Evolutionary conservation across 2,888 invertebrate genomes (phyloP), one percentile per base, ranked within the genome.

Genomic region (Lepidocyrtoides sp.): DNA sequence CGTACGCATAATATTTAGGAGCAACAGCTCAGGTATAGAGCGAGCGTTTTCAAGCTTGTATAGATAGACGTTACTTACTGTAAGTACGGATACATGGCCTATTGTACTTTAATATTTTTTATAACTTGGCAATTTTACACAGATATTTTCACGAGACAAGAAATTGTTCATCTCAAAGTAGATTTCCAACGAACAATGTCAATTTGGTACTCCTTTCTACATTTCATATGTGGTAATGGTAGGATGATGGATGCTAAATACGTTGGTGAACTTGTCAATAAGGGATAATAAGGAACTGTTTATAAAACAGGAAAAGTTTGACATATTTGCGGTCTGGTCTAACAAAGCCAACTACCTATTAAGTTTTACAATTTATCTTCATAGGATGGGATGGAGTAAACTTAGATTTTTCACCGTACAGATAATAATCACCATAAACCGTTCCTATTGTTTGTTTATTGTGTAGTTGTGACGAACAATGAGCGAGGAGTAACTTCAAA

Each of bases 241-340:
- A 54, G 8, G 8, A 48, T 23, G 44, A 72, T 23, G n/a, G 14
- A 75, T 51, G 48, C 12, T 23, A 57, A 41, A 36, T 14, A 81
- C n/a, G 60, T 23, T 51, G 66, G 7, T 87, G 29, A 87, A 79
- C 48, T 87, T 87, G 79, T 51, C 79, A 87, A 66, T 63, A 66
- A 54, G 44, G 41, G 72, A 66, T 69, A 87, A 87, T 87, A 88
- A 81, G 88, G 88, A 88, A 88, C 81, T 88, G 88, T 81, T 81
- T 88, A 81, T 20, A 57, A 54, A 89, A 72, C 81, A 89, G 81
- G 89, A 69, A 81, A 89, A 82, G 7, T 77, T 75, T 85, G 60
- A 60, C 7, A 29, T 14, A 14, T 77, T 84, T 72, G 72, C 54
- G 12, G 12, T 20, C 77, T 69, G 29, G 69, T 17, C 29, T 36